These are phyloP conservation scores for Apoda limacodes DNA, from an alignment of 2,888 invertebrate genomes.

Conservation along the genomic window DNA sequence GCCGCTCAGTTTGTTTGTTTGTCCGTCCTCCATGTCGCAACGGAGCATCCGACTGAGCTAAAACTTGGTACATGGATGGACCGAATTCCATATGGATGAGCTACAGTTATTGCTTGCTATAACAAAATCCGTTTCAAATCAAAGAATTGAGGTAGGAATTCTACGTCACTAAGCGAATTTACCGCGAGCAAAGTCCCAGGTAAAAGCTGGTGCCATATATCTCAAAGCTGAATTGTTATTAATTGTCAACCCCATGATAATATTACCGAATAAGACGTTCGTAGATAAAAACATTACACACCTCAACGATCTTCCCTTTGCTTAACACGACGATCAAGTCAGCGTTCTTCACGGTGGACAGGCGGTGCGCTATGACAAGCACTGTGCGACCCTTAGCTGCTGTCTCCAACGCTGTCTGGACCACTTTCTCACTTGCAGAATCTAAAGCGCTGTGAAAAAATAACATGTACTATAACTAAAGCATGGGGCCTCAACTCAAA, in stretches of 20 bases:
- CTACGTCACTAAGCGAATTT: too few relatives aligned
- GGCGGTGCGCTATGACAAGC: constrained; percentile 93
- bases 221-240: not conserved
- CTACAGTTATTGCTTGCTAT: too few relatives aligned
- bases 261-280: not conserved
- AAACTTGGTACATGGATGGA: not conserved
- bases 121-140: too few relatives aligned
- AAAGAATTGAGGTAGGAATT: not conserved
- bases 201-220: not conserved
- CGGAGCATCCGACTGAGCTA: not conserved
- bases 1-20: not conserved
- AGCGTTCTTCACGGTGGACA: constrained; percentile 92
- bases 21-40: not conserved
- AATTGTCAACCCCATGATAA: not conserved
- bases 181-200: not conserved
- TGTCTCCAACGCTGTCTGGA: constrained; percentile 88
- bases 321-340: constrained; percentile 92
- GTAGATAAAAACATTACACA: constrained; percentile 32
- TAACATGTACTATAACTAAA: too few relatives aligned
- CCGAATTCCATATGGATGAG: too few relatives aligned
- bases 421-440: constrained; percentile 90
- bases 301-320: constrained; percentile 87
- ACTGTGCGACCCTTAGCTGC: constrained; percentile 89
- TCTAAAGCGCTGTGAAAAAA: constrained; percentile 82
- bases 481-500: too few relatives aligned